Conservation (phyloP, 2,797 vertebrate genomes). For the Microctenopoma steveboyesi region DNA sequence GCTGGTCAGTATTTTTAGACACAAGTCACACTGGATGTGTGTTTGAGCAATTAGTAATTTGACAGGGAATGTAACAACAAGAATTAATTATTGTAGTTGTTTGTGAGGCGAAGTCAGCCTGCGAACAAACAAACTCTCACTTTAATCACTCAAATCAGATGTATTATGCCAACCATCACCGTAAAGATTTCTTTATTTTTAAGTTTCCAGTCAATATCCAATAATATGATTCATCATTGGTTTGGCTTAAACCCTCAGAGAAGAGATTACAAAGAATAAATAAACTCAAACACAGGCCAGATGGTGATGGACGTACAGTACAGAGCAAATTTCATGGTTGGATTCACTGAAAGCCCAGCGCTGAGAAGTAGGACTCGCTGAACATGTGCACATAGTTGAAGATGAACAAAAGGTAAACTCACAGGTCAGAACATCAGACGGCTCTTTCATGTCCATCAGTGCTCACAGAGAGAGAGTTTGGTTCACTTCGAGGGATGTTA, state of each 20-base stretch:
- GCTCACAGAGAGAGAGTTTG: constrained; percentile 18
- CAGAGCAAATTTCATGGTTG: constrained; percentile 26
- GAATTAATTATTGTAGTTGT: background rate
- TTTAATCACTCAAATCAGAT: no score
- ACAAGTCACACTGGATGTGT: background rate
- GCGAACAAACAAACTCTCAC: no score
- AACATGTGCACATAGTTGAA: background rate
- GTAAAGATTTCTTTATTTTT: background rate
- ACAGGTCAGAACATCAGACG: constrained; percentile 57
- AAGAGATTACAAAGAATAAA: constrained; percentile 37
- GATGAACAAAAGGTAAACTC: constrained; percentile 53
- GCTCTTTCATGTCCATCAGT: constrained; percentile 52
- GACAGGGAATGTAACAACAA: background rate
- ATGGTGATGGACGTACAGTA: constrained; percentile 12
- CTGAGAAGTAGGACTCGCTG: constrained; percentile 14
- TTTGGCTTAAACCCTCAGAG: constrained; percentile 10
- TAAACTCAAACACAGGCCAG: constrained; percentile 40
- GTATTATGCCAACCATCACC: background rate
- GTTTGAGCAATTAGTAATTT: background rate
- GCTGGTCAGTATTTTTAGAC: constrained; percentile 37
- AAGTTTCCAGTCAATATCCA: background rate
- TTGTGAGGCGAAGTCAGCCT: background rate
- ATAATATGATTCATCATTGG: constrained; percentile 1
- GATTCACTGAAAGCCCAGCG: constrained; percentile 39
- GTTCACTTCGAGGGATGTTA: constrained; percentile 30